These are phyloP conservation scores for Ophiothrix spiculata DNA, from an alignment of 35 echinoderm and acorn worm species.

Conservation along the genomic window DNA sequence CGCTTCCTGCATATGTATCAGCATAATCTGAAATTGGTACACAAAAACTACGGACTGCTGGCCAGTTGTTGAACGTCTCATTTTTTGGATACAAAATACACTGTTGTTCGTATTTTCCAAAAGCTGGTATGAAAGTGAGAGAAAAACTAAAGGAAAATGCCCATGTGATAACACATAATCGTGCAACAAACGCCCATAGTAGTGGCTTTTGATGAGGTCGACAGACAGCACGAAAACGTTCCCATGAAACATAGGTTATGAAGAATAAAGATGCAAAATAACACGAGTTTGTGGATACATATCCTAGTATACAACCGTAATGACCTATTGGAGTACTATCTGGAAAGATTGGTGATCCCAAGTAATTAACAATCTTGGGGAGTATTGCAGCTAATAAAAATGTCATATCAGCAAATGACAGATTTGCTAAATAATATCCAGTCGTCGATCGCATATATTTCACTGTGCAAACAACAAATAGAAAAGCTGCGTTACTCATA, in stretches of 20 bases:
- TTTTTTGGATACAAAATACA: not conserved
- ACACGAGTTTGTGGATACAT: conserved; percentile 33
- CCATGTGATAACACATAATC: not conserved
- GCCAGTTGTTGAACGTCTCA: not conserved
- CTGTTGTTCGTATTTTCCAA: not conserved
- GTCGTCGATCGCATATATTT: conserved; percentile 50
- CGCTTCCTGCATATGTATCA: not conserved
- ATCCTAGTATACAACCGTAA: conserved; percentile 50
- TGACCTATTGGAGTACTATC: conserved; percentile 36
- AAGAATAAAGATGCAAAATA: conserved; percentile 38
- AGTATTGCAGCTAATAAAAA: conserved; percentile 40
- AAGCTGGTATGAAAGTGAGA: not conserved
- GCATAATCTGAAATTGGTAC: not conserved
- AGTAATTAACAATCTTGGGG: conserved; percentile 42
- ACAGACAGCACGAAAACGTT: conserved; percentile 61
- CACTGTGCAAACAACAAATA: conserved; percentile 53
- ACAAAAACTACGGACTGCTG: not conserved
- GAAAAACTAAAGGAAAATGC: not conserved
- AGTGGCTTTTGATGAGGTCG: not conserved
- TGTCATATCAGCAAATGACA: conserved; percentile 55
- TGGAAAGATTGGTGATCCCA: conserved; percentile 32
- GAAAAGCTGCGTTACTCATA: conserved; percentile 49
- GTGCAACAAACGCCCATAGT: not conserved
- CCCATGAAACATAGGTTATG: conserved; percentile 48
- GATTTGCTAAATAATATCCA: conserved; percentile 52